These are phyloP conservation scores for Drosophila auraria DNA, from an alignment of 1,140 invertebrate genomes.

Conservation along the genomic window DNA sequence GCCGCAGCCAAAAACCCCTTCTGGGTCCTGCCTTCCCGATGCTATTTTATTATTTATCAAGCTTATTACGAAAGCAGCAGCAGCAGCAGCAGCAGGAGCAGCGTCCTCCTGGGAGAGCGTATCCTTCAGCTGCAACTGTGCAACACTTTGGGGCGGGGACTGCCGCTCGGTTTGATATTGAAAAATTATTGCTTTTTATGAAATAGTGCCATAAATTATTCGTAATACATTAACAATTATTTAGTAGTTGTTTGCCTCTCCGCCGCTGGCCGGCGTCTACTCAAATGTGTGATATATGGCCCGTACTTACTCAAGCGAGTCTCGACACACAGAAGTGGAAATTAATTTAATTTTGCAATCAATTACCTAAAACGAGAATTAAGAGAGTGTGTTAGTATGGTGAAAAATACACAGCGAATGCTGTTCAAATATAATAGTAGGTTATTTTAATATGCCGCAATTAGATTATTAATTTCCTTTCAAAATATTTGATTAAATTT, in stretches of 20 bases:
- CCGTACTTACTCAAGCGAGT: slow-evolving; percentile 70
- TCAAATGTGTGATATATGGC: slow-evolving; percentile 77
- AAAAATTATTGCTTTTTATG: slow-evolving; percentile 84
- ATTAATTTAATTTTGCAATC: slow-evolving; percentile 74
- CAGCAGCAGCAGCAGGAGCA: slow-evolving; percentile 70
- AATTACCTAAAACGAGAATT: slow-evolving; percentile 72
- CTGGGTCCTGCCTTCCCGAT: slow-evolving; percentile 24
- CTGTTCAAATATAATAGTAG: neutral
- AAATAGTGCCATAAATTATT: slow-evolving; percentile 83
- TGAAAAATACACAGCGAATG: slow-evolving; percentile 3
- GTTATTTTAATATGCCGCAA: neutral
- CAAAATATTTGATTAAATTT: neutral
- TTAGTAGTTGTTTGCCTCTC: slow-evolving; percentile 76
- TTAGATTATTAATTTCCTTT: neutral
- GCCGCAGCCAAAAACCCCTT: neutral
- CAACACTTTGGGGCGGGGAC: slow-evolving; percentile 48
- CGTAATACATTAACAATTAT: slow-evolving; percentile 84
- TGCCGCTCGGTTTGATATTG: slow-evolving; percentile 81
- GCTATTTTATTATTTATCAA: slow-evolving; percentile 82
- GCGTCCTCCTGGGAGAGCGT: slow-evolving; percentile 25
- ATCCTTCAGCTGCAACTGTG: slow-evolving; percentile 75
- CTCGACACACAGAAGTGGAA: slow-evolving; percentile 47
- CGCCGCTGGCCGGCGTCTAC: slow-evolving; percentile 44
- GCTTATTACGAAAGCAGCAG: slow-evolving; percentile 80
- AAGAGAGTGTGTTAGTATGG: slow-evolving; percentile 19